phyloP scores from a whole-genome alignment of 1,140 invertebrate genomes.

The Drosophila biarmipes region DNA sequence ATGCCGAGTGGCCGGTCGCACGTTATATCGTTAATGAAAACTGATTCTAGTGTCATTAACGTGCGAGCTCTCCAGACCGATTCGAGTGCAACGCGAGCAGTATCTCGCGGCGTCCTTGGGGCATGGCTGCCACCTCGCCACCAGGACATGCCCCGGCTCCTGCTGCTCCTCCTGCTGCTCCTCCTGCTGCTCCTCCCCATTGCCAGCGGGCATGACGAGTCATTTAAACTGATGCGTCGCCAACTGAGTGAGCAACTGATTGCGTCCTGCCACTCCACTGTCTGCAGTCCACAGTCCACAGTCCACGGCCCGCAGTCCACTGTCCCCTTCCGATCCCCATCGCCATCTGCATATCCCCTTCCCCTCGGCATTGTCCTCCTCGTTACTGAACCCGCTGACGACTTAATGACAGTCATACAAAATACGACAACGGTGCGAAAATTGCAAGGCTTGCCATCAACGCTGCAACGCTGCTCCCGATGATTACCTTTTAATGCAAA shows the following conservation, averaged over 20 bases:
- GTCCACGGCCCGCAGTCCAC: neutral
- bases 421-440: conserved; percentile 79
- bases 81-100: conserved; percentile 60
- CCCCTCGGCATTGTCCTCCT: conserved; percentile 30
- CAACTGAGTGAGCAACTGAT: conserved; percentile 65
- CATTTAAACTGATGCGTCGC: conserved; percentile 69
- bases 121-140: conserved; percentile 5
- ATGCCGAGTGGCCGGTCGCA: conserved; percentile 44
- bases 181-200: neutral
- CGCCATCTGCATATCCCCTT: neutral
- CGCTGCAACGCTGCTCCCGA: conserved; percentile 52
- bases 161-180: neutral
- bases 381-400: conserved; percentile 73
- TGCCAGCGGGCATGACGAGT: conserved; percentile 53
- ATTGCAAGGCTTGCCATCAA: conserved; percentile 63
- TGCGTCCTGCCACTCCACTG: conserved; percentile 56
- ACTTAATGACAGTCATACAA: conserved; percentile 81
- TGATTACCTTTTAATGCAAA: conserved; percentile 82
- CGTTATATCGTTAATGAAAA: conserved; percentile 81
- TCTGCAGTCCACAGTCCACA: conserved; percentile 4
- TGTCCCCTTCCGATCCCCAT: neutral
- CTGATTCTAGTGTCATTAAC: conserved; percentile 83
- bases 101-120: conserved; percentile 37
- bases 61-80: conserved; percentile 69
- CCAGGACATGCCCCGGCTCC: neutral